A percentile compares a stretch with the other conserved stretches of the same genome.
phyloP scores from a whole-genome alignment of 2,113 vertebrate genomes.

The Motacilla tschutschensis region DNA sequence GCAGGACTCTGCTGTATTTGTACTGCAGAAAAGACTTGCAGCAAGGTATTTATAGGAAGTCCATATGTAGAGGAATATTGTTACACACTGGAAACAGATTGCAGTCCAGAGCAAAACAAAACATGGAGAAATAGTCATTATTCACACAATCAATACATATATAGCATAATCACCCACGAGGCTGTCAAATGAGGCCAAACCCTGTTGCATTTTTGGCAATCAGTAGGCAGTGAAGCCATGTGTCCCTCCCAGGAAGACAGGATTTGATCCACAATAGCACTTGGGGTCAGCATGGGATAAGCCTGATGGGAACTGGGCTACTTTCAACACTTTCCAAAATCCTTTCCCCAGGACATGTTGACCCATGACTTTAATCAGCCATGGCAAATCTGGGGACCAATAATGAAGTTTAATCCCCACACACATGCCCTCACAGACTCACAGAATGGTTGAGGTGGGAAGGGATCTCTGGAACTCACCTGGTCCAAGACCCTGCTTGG shows the following conservation, averaged over 20 bases:
- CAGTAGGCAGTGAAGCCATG: not conserved
- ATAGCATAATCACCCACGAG: not conserved
- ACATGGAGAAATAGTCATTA: not conserved
- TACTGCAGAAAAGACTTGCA: not conserved
- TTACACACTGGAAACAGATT: not conserved
- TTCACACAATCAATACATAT: not conserved
- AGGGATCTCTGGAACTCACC: not conserved
- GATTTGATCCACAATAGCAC: not conserved
- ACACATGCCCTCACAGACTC: not conserved
- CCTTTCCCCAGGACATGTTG: not conserved
- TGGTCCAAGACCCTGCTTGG: not conserved
- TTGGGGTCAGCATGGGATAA: not conserved
- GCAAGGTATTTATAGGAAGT: constrained; percentile 6
- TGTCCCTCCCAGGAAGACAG: not conserved
- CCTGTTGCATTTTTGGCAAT: not conserved
- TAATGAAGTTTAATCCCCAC: not conserved
- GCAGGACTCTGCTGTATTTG: not conserved
- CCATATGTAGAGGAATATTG: not conserved
- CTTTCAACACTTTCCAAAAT: not conserved
- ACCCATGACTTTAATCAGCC: not conserved
- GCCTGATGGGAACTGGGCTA: not conserved
- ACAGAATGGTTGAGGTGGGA: not conserved
- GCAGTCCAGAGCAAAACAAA: not conserved
- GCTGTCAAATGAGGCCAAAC: not conserved
- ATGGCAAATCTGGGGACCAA: not conserved